Conservation (phyloP, 2,797 vertebrate species). For the Hyperoplus lanceolatus region DNA sequence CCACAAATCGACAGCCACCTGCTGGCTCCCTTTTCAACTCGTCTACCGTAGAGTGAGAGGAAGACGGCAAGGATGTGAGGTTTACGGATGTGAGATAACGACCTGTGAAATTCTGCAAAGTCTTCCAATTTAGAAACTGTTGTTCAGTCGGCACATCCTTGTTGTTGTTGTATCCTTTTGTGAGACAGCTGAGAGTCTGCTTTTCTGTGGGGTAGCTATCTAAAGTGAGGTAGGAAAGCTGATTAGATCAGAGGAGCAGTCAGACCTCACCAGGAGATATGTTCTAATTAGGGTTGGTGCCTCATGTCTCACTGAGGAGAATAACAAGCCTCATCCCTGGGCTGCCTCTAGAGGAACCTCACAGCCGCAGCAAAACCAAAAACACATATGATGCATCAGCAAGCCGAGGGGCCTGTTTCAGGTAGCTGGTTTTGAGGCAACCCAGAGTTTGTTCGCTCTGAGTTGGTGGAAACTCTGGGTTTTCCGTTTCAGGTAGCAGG, state of each 20-base stretch:
- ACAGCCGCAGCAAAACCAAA: constrained; percentile 57
- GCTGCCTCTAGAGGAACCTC: constrained; percentile 63
- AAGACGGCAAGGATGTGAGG: constrained; percentile 32
- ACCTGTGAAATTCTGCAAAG: constrained; percentile 58
- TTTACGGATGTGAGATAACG: constrained; percentile 34
- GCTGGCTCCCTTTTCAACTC: constrained; percentile 39
- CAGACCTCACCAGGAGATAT: constrained; percentile 78
- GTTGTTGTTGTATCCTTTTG: constrained; percentile 67
- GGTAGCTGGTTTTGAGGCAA: no score
- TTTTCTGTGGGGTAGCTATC: constrained; percentile 56
- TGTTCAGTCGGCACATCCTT: constrained; percentile 60
- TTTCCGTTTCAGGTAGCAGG: no score
- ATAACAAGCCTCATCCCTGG: constrained; percentile 76
- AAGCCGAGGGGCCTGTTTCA: no score
- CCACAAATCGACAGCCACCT: constrained; percentile 32
- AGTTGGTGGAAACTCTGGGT: no score
- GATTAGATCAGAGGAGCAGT: constrained; percentile 71
- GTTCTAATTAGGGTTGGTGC: constrained; percentile 79
- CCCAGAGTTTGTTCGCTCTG: no score
- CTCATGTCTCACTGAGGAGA: constrained; percentile 70
- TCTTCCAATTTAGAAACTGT: constrained; percentile 67
- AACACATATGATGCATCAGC: constrained; percentile 64
- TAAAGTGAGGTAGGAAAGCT: constrained; percentile 66
- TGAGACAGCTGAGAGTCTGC: constrained; percentile 61
- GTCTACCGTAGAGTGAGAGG: constrained; percentile 39